Percentiles rank a stretch among this genome's conserved stretches.
Conservation (phyloP, 2,888 invertebrate species). For the Catocala fraxini region DNA sequence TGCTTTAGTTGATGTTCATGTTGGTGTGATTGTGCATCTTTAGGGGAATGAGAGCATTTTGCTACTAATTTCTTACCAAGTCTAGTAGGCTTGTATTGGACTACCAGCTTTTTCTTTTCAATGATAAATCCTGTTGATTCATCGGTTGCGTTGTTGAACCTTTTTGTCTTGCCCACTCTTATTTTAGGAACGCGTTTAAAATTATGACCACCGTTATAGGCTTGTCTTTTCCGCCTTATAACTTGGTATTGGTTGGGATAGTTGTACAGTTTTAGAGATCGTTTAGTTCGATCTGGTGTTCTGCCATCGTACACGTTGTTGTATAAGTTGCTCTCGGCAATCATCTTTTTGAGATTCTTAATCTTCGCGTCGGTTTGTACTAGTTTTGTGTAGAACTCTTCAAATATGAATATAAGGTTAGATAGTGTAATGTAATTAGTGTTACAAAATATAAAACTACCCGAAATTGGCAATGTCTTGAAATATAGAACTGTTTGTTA, state of each 20-base stretch:
- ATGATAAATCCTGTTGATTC: conserved; percentile 59
- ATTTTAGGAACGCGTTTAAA: neutral
- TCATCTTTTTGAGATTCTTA: conserved; percentile 61
- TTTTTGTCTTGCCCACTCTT: conserved; percentile 39
- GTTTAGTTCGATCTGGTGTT: conserved; percentile 55
- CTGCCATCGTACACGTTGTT: conserved; percentile 17
- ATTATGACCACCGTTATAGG: no score
- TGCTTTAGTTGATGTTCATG: conserved; percentile 66
- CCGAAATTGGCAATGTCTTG: no score
- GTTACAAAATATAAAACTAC: no score
- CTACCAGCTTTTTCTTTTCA: conserved; percentile 64
- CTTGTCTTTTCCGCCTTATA: conserved; percentile 25
- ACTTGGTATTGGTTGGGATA: conserved; percentile 32
- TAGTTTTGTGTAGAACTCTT: conserved; percentile 78
- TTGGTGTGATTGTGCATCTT: conserved; percentile 56
- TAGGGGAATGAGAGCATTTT: conserved; percentile 68
- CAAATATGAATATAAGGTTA: conserved; percentile 19
- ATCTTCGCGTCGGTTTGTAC: conserved; percentile 74
- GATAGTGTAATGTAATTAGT: no score
- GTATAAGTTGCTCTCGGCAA: neutral
- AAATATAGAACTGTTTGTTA: no score
- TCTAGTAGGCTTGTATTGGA: conserved; percentile 57
- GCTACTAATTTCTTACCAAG: conserved; percentile 51
- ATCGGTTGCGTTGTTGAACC: conserved; percentile 32
- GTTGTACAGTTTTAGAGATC: conserved; percentile 53